These are phyloP conservation scores for Mus minutoides DNA, from an alignment of 2,797 vertebrate species.

Conservation along the genomic window DNA sequence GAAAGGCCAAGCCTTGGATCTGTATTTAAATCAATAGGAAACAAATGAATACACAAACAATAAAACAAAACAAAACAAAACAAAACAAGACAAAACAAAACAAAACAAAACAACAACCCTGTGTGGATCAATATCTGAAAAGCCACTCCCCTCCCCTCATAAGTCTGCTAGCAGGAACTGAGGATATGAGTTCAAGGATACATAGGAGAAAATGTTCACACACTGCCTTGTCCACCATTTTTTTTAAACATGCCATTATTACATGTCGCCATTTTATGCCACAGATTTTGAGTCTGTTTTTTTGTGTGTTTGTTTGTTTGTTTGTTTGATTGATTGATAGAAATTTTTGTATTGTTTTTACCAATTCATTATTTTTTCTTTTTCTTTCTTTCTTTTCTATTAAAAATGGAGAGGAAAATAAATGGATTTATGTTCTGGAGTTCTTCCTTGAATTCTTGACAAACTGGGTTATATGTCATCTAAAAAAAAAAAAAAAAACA, in stretches of 20 bases:
- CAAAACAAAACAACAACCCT: background rate
- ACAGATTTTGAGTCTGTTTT: too few relatives aligned
- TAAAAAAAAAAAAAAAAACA: background rate
- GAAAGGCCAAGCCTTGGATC: background rate
- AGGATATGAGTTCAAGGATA: background rate
- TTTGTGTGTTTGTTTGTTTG: background rate
- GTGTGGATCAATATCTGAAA: background rate
- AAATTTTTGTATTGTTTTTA: background rate
- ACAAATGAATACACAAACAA: background rate
- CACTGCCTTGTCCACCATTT: background rate
- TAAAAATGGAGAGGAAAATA: background rate
- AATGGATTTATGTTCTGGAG: too few relatives aligned
- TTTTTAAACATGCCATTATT: background rate
- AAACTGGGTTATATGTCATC: background rate
- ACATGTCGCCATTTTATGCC: background rate
- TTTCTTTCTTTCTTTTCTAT: background rate
- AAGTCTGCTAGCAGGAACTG: rapidly evolving
- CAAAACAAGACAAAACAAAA: background rate
- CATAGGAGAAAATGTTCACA: background rate
- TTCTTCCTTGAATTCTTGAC: background rate
- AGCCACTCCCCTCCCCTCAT: rapidly evolving
- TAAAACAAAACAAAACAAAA: background rate
- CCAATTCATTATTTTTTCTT: background rate
- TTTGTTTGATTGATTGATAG: background rate
- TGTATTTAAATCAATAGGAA: background rate